phyloP scores from a whole-genome alignment of 2,797 vertebrate genomes.

The Neopelma chrysocephalum region DNA sequence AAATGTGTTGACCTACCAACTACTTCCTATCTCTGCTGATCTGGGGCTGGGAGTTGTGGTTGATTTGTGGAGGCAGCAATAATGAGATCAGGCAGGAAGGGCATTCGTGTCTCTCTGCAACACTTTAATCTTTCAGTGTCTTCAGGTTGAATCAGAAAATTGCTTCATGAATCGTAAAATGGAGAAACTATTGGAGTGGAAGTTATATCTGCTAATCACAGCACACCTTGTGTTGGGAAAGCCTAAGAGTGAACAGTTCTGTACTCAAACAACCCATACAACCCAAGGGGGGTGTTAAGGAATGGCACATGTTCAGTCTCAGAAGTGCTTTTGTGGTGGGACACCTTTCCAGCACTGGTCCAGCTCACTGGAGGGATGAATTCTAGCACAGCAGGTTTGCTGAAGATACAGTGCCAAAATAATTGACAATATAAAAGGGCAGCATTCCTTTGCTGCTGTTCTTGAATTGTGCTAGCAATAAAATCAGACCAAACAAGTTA shows the following conservation, averaged over 20 bases:
- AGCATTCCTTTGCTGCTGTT: not conserved
- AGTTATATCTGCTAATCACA: not conserved
- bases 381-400: not conserved
- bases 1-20: conserved; percentile 28
- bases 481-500: not conserved
- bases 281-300: not conserved
- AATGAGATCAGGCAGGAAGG: conserved; percentile 14
- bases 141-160: not conserved
- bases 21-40: not conserved
- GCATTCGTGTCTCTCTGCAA: not conserved
- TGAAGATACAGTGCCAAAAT: not conserved
- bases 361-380: not conserved
- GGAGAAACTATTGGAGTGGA: not conserved
- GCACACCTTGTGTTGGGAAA: not conserved
- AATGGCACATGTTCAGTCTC: not conserved
- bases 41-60: not conserved
- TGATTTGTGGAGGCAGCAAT: conserved; percentile 24
- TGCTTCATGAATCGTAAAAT: not conserved
- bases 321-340: not conserved
- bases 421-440: not conserved
- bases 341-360: not conserved
- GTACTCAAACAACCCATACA: not conserved
- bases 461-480: not conserved
- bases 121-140: not conserved
- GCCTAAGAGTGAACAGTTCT: not conserved